Evolutionary conservation across 2,797 vertebrate genomes (phyloP).

Genomic region (Melanogrammus aeglefinus): DNA sequence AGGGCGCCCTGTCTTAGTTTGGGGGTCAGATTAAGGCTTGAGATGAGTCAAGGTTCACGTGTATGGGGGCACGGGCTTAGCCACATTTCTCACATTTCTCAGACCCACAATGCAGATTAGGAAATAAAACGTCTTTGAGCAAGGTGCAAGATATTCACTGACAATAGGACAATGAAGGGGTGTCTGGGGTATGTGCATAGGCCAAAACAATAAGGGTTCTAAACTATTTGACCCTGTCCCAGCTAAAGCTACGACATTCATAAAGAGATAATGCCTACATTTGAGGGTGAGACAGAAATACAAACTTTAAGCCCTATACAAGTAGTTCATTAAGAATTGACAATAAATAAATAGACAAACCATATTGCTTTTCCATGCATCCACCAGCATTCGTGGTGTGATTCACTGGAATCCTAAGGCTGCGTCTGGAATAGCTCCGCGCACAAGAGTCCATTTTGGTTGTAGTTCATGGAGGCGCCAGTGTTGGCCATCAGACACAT

Average conservation of each 20-base stretch:
- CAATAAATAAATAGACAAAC: not conserved
- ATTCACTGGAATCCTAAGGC: not conserved
- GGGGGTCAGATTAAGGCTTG: slow-evolving; percentile 84
- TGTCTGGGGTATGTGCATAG: slow-evolving; percentile 25
- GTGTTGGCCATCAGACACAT: not conserved
- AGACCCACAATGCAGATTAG: slow-evolving; percentile 65
- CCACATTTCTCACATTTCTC: slow-evolving; percentile 59
- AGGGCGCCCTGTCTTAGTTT: slow-evolving; percentile 45
- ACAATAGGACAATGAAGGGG: slow-evolving; percentile 26
- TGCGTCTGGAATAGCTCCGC: not conserved
- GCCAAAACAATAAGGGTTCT: not conserved
- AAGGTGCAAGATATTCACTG: not conserved
- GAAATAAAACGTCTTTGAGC: slow-evolving; percentile 27
- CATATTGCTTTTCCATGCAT: not conserved
- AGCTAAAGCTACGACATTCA: not conserved
- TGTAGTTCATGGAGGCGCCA: not conserved
- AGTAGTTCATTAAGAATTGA: not conserved
- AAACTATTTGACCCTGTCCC: not conserved
- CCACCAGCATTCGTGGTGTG: not conserved
- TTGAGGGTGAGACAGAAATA: too few species aligned
- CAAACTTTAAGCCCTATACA: too few species aligned
- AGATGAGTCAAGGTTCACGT: slow-evolving; percentile 89
- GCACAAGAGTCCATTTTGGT: slow-evolving; percentile 1
- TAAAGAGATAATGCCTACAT: not conserved
- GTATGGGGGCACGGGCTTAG: slow-evolving; percentile 61